Conservation (phyloP, 2,113 vertebrate species). For the Benitochromis conjunctus region DNA sequence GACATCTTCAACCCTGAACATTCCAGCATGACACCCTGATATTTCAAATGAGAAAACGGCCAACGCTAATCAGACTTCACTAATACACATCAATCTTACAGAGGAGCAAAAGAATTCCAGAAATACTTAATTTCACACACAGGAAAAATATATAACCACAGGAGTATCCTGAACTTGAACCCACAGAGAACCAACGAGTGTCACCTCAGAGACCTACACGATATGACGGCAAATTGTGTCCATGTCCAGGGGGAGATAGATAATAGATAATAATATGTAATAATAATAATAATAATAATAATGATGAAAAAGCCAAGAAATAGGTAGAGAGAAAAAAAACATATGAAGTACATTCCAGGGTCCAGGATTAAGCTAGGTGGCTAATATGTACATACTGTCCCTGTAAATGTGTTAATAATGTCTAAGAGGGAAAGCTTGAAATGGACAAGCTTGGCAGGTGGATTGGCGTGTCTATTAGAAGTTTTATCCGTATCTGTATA, state of each 20-base stretch:
- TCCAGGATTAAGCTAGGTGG: neutral
- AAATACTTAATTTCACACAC: neutral
- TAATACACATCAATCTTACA: neutral
- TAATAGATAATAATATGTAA: neutral
- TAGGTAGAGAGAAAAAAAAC: neutral
- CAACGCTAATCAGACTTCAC: neutral
- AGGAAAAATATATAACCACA: neutral
- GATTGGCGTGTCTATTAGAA: neutral
- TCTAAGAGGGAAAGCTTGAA: neutral
- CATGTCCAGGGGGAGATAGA: neutral
- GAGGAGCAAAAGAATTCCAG: neutral
- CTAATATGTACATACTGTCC: neutral
- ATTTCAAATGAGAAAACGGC: neutral
- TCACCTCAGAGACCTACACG: neutral
- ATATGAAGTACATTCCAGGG: neutral
- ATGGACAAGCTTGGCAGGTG: neutral
- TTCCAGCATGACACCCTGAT: neutral
- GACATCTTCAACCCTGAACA: neutral
- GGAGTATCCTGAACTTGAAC: neutral
- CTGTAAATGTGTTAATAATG: neutral
- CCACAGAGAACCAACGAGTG: neutral
- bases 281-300: neutral
- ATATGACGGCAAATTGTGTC: neutral
- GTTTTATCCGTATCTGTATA: too few relatives aligned
- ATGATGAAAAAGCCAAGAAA: rapidly evolving